Base-by-base conservation (phyloP, 1,140 invertebrate species). In the Drosophila ogumai region DNA sequence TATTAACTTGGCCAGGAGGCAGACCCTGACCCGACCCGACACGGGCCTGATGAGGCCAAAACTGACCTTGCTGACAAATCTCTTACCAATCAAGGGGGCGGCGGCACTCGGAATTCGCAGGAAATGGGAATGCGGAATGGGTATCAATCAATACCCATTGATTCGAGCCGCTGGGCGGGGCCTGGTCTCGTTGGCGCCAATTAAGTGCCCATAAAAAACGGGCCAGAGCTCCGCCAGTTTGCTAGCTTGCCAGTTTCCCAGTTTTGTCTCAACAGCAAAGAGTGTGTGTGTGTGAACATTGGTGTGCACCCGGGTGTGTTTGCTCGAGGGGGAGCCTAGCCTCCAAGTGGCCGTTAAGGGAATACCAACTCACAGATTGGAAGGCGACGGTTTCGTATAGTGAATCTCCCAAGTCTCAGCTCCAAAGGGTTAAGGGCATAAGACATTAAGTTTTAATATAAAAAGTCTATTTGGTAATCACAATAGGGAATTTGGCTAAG, bases 171-270 rank as follows among this genome's bases (percentile, higher is more conserved):
- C 46, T 64, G 52, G 71, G 73, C 52, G 75, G 61, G 75, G 58
- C 82, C 31, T 68, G 79, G 79, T 58, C 65, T 76, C 75, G 66
- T 71, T 76, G 82, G 66, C 82, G 82, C 79, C 82, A 86, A 86
- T 86, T 86, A 86, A 82, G 82, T 63, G 61, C 44, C 81, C 72
- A 85, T 84, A 85, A 85, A 87, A 82, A 87, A 76, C 63, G 46
- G 65, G 54, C 68, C 60, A 56, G 34, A 68, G 74, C 49, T 44
- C 63, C 57, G 41, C 40, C 61, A 65, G 61, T 61, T 65, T 65
- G 56, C 59, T 44, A 55, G 47, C 34, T 49, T 81, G 59, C 50
- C 61, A 69, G 32, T 44, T 55, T 19, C 9, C 46, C 34, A 61
- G 50, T 47, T 82, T 86, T 86, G 82, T 81, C 82, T 79, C 66